Evolutionary conservation across 2,888 invertebrate genomes (phyloP).

Genomic region (Neelides folsomi): DNA sequence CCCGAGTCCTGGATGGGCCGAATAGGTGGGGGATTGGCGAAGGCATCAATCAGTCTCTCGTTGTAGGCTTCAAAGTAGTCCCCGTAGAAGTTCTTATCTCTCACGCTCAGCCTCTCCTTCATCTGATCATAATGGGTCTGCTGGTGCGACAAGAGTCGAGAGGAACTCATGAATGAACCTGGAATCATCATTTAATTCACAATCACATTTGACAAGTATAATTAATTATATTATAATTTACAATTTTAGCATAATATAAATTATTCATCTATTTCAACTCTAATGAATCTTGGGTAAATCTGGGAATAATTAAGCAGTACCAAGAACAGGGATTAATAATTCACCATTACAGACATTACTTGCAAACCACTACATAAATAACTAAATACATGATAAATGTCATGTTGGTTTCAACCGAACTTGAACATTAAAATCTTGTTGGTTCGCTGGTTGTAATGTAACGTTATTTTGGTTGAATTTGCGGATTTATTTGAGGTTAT

Average conservation of each 20-base stretch:
- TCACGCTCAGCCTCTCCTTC: conserved; percentile 48
- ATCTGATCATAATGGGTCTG: conserved; percentile 49
- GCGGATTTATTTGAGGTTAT: background rate
- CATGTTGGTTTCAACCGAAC: too few relatives aligned
- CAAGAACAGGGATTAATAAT: too few relatives aligned
- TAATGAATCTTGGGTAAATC: background rate
- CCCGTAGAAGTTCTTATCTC: conserved; percentile 51
- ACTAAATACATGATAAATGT: too few relatives aligned
- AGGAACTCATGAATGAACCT: conserved; percentile 57
- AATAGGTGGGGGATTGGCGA: conserved; percentile 7
- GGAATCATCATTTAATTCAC: conserved; percentile 2
- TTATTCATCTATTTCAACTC: background rate
- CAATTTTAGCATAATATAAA: background rate
- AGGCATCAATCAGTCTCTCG: conserved; percentile 2
- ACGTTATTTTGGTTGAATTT: too few relatives aligned
- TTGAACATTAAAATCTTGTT: too few relatives aligned
- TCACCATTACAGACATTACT: too few relatives aligned
- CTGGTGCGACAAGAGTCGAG: conserved; percentile 56
- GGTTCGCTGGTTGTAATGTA: too few relatives aligned
- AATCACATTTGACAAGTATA: background rate
- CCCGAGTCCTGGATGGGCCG: background rate
- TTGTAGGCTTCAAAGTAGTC: conserved; percentile 45
- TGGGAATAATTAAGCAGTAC: background rate
- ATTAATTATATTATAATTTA: background rate
- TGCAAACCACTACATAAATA: too few relatives aligned